phyloP scores from a whole-genome alignment of 2,797 vertebrate genomes.

The Dipus sagitta region DNA sequence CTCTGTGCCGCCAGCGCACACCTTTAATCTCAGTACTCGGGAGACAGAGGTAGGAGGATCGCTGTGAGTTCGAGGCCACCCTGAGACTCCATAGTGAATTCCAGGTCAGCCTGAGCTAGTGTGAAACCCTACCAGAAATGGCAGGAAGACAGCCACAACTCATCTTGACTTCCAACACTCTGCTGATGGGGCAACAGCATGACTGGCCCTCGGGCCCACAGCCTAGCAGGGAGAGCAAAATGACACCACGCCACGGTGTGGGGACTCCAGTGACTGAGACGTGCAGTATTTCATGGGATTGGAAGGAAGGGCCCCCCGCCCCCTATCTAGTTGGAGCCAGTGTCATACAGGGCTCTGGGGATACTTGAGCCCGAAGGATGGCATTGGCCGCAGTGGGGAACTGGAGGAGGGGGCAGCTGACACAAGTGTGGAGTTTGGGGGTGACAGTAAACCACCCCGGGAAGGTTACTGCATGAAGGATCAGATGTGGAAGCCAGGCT shows the following conservation, averaged over 20 bases:
- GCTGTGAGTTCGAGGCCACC: too few species aligned
- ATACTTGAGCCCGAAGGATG: not conserved
- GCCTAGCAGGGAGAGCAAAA: not conserved
- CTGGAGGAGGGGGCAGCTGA: too few species aligned
- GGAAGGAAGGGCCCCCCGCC: too few species aligned
- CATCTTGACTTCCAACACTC: fast-evolving
- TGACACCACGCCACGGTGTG: not conserved
- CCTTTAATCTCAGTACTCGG: too few species aligned
- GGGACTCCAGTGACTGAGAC: too few species aligned
- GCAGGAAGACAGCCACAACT: fast-evolving
- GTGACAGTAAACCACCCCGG: fast-evolving
- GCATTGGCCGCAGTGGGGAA: not conserved
- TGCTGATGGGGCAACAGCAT: not conserved
- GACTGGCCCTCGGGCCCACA: not conserved
- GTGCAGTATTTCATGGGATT: fast-evolving
- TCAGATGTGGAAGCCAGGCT: not conserved
- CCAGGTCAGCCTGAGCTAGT: too few species aligned
- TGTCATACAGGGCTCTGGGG: not conserved
- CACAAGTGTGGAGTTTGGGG: too few species aligned
- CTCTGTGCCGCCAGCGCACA: too few species aligned
- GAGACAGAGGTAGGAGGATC: too few species aligned
- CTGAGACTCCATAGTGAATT: too few species aligned
- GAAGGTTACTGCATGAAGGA: not conserved
- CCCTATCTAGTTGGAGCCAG: too few species aligned
- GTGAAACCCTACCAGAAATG: not conserved